These are phyloP conservation scores for Anarrhichthys ocellatus DNA, from an alignment of 2,113 vertebrate species.

Conservation along the genomic window DNA sequence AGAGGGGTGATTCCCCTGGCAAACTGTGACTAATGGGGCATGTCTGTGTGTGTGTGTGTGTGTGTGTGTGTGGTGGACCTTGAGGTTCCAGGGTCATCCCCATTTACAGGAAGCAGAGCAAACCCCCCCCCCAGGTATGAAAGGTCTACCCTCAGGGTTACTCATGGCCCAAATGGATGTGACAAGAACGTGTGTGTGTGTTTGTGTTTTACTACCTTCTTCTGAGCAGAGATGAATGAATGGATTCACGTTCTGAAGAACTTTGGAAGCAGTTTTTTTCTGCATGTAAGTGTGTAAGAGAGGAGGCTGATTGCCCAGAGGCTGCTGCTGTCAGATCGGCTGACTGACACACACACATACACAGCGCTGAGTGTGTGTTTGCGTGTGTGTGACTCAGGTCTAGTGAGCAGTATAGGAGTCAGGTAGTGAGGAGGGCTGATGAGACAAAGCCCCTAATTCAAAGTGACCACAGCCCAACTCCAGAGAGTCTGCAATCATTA, in stretches of 20 bases:
- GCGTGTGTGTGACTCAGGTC: slow-evolving; percentile 47
- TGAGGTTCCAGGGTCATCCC: slow-evolving; percentile 35
- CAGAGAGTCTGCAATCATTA: slow-evolving; percentile 10
- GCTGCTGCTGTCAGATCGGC: slow-evolving; percentile 39
- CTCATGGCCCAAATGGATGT: slow-evolving; percentile 61
- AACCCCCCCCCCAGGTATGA: slow-evolving; percentile 48
- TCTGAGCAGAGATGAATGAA: slow-evolving; percentile 24
- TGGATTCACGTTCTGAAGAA: slow-evolving; percentile 28
- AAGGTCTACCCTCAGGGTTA: slow-evolving; percentile 50
- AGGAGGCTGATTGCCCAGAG: slow-evolving; percentile 41
- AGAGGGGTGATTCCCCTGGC: slow-evolving; percentile 25
- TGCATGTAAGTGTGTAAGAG: slow-evolving; percentile 47
- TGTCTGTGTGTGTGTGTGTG: slow-evolving; percentile 23
- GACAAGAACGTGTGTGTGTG: slow-evolving; percentile 40
- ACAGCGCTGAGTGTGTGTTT: slow-evolving; percentile 24
- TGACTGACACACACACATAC: slow-evolving; percentile 33
- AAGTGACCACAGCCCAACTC: slow-evolving; percentile 34
- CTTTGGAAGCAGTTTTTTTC: slow-evolving; percentile 41
- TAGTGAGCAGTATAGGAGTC: slow-evolving; percentile 25
- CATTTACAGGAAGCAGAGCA: slow-evolving; percentile 35
- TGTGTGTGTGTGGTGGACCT: slow-evolving; percentile 27
- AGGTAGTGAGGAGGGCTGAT: slow-evolving; percentile 31
- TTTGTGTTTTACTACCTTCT: slow-evolving; percentile 22
- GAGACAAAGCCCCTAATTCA: slow-evolving; percentile 43
- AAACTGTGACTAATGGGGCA: slow-evolving; percentile 63